phyloP scores from a whole-genome alignment of 2,888 invertebrate genomes.

The Eristalis arbustorum region DNA sequence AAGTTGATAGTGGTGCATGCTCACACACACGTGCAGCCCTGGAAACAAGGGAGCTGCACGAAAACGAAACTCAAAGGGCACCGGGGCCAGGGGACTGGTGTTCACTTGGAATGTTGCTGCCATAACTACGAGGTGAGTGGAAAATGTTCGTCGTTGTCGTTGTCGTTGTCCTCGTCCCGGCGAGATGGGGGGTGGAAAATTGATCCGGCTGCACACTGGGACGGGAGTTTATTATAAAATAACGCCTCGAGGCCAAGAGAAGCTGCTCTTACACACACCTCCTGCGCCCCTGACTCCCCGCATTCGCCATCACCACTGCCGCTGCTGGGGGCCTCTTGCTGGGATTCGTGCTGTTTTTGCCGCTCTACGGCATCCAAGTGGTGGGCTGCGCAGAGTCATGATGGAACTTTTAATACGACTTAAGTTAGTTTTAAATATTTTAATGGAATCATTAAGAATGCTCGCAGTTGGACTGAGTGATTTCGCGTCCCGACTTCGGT shows the following conservation, averaged over 20 bases:
- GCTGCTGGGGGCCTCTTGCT: neutral
- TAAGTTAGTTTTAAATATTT: slow-evolving; percentile 69
- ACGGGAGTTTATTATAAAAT: slow-evolving; percentile 56
- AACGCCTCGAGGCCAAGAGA: slow-evolving; percentile 36
- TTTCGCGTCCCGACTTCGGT: neutral
- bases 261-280: neutral
- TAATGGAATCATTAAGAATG: slow-evolving; percentile 68
- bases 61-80: slow-evolving; percentile 29
- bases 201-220: neutral
- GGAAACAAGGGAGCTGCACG: neutral
- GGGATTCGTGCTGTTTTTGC: slow-evolving; percentile 4
- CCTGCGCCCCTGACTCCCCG: neutral
- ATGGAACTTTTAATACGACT: slow-evolving; percentile 66
- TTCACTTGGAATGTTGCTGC: slow-evolving; percentile 39
- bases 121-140: slow-evolving; percentile 38
- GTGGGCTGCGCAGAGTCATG: slow-evolving; percentile 55
- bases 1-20: slow-evolving; percentile 27
- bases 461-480: slow-evolving; percentile 57
- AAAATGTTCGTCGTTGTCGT: slow-evolving; percentile 13
- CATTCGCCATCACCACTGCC: neutral
- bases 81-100: slow-evolving; percentile 4
- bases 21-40: neutral
- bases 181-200: slow-evolving; percentile 15
- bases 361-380: slow-evolving; percentile 50
- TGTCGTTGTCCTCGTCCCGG: too few species aligned